These are phyloP conservation scores for Dasyprocta punctata DNA, from an alignment of 2,113 vertebrate genomes.

Conservation along the genomic window DNA sequence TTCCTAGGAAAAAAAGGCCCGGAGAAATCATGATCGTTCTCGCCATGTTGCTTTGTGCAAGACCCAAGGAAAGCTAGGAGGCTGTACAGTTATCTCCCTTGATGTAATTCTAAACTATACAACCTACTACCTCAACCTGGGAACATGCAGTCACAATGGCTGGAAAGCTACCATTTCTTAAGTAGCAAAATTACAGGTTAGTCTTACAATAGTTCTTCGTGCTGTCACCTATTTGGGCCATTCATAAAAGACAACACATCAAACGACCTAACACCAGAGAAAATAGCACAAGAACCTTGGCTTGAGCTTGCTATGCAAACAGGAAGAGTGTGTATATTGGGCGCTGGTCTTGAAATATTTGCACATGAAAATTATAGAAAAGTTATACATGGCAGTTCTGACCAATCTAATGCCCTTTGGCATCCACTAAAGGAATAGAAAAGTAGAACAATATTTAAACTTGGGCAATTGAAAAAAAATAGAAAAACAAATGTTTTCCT, in stretches of 20 bases:
- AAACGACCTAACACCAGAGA: background rate
- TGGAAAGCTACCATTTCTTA: slow-evolving; percentile 78
- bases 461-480: background rate
- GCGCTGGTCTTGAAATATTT: background rate
- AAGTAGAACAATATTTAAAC: slow-evolving; percentile 11
- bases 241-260: slow-evolving; percentile 59
- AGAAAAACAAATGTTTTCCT: slow-evolving; percentile 34
- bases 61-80: slow-evolving; percentile 99
- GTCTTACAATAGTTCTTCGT: slow-evolving; percentile 24
- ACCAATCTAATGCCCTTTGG: background rate
- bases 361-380: background rate
- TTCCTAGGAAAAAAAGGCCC: slow-evolving; percentile 78
- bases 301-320: background rate
- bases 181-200: slow-evolving; percentile 61
- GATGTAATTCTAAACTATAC: slow-evolving; percentile 99
- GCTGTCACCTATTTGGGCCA: slow-evolving; percentile 43
- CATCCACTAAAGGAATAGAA: slow-evolving; percentile 1
- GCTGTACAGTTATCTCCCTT: slow-evolving; percentile 99
- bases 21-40: slow-evolving; percentile 80
- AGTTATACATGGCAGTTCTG: background rate
- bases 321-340: background rate
- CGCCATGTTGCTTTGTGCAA: slow-evolving; percentile 85
- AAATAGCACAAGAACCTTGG: slow-evolving; percentile 32
- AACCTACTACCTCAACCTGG: slow-evolving; percentile 99
- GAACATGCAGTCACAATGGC: slow-evolving; percentile 89